Base-by-base conservation (phyloP, 1,140 invertebrate species). In the Bombus picipes region DNA sequence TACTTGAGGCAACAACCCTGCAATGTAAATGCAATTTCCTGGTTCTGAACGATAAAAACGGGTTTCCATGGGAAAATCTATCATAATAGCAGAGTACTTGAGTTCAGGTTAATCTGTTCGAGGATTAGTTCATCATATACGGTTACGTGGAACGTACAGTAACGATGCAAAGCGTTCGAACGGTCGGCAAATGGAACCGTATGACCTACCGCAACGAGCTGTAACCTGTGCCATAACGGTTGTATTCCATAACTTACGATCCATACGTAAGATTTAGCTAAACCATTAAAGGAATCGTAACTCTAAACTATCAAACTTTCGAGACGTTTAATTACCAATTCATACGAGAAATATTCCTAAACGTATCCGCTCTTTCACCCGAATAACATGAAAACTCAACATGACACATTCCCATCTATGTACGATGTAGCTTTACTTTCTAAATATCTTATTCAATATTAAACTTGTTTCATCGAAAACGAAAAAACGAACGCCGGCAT, bases 181-280 rank as follows among this genome's bases (percentile, higher is more conserved):
- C 76, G 32, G 37, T 15, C 66, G 71, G 53, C 13, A 57, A 68
- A 70, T 15, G 37, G 65, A 83, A 53, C 83, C 76, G 39, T 78
- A 90, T 57, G 77, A 87, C 85, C 77, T 84, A 84, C 81, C 73
- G 65, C 85, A 90, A 90, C 53, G 73, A 74, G 76, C 74, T 81
- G 77, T 81, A 79, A n/a, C 72, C 79, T 43, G 66, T 70, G 18
- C 59, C 53, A 72, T 87, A 87, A 89, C 47, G 66, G 39, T 68
- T 73, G 37, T 84, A 87, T 22, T 18, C 47, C 47, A 53, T 53
- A 53, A 87, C 68, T 59, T 80, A 81, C 66, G 73, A 89, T 83
- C 70, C 9, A 47, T 57, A 80, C 65, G 22, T 70, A 77, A 77
- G 32, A 22, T 65, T 47, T 82, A 59, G 72, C 37, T 65, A 87